Base-by-base conservation (phyloP, 2,797 vertebrate species). In the Rhadinocentrus ornatus region DNA sequence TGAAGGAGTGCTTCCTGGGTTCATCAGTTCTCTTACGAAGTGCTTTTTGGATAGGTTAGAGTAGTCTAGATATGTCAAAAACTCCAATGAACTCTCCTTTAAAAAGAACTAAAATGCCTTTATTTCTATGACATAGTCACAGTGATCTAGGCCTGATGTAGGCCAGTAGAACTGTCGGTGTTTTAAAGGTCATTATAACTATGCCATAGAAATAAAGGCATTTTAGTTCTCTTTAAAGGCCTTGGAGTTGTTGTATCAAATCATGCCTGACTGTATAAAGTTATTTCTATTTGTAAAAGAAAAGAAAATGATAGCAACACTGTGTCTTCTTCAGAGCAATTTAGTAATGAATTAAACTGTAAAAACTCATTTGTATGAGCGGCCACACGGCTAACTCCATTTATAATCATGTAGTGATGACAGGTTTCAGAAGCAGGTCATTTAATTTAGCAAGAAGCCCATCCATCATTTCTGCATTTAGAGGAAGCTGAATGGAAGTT, bases 401-500 rank as follows among this genome's bases (percentile, higher is more conserved):
- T 16, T 16, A 26, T 13, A 52, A 5, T 29, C 6, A 2, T 54
- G 13, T 12, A 24, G 22, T 16, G 5, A 54, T 27, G 50, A 27
- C 26, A 54, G 7, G 52, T 54, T 54, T 16, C 52, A 54, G 52
- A 27, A 54, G 27, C 4, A 53, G 18, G 44, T 39, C 1, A 20
- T 20, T 41, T 44, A 4, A 20, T 44, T 18, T 13, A 27, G 34
- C 18, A n/a, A 20, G 29, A 4, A 35, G 15, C 39, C 4, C 2
- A 0, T 22, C 35, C 55, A 26, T 31, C 3, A 32, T 55, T 66
- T 16, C 37, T 29, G 3, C 7, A 27, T 54, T 41, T 54, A 39
- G 18, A 69, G 52, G 50, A 74, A 29, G 24, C 20, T 67, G 59
- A 37, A 27, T 58, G 13, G 18, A 3, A n/a, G 44, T 8, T 44